Conservation (phyloP, 2,797 vertebrate genomes). For the Crotalus adamanteus region DNA sequence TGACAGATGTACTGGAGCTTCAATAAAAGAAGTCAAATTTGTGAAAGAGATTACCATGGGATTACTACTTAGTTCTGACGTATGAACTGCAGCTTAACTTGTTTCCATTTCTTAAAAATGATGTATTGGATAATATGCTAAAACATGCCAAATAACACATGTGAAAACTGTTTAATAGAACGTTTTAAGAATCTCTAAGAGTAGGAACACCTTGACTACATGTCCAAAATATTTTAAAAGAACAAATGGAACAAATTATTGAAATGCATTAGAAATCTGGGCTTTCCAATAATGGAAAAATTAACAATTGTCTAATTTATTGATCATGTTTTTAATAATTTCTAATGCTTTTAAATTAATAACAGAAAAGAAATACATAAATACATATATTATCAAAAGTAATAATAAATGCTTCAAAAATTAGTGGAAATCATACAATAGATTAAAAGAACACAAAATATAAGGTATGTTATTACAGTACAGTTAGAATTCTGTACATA, state of each 20-base stretch:
- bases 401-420: background rate
- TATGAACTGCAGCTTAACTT: background rate
- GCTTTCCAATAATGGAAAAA: background rate
- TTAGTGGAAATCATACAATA: background rate
- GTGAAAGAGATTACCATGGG: background rate
- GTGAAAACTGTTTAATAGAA: background rate
- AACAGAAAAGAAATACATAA: background rate
- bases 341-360: background rate
- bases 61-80: slow-evolving; percentile 12
- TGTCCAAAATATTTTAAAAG: background rate
- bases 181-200: background rate
- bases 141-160: background rate
- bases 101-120: background rate
- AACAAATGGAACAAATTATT: background rate
- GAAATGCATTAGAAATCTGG: background rate
- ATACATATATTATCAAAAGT: background rate
- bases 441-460: background rate
- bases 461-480: background rate
- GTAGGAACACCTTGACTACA: background rate
- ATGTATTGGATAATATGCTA: slow-evolving; percentile 1
- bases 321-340: background rate
- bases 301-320: background rate
- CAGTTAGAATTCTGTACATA: background rate
- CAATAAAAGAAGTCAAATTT: background rate
- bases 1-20: background rate